Evolutionary conservation across 2,797 vertebrate genomes (phyloP), one percentile per base, ranked within the genome.

Genomic region (Hyperoplus lanceolatus): DNA sequence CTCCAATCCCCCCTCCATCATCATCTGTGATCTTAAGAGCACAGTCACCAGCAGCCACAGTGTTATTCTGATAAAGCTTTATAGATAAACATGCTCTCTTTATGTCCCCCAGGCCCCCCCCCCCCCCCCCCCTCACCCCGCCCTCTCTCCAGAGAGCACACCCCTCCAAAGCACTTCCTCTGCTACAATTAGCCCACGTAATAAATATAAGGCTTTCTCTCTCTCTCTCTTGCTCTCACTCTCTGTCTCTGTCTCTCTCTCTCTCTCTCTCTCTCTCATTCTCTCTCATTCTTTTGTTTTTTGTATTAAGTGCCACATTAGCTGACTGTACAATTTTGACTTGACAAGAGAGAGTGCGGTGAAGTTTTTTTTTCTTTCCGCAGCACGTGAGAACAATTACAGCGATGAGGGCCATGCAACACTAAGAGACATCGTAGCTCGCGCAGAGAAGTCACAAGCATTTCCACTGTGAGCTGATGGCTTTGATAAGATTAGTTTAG

Each of bases 51-150:
- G 29, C 29, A 29, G 81, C 86, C 86, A 75, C 90, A 77, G 89
- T 91, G 89, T 92, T 95, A 81, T 90, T 93, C 90, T 91, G 92
- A 94, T 93, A 92, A 92, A 94, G 86, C 78, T 64, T 89, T 88
- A 95, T 94, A 94, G 94, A 94, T 94, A 95, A 95, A 94, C 93
- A 94, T 88, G 90, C 87, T 89, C 87, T 93, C 87, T 90, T 29
- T 91, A 77, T 84, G 85, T 94, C 92, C 91, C 81, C 1, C 61
- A 84, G 90, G 90, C 86, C 93, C 92, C 80, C 93, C 94, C 70
- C 95, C 93, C 95, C 93, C 89, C 90, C 91, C 91, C 93, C 72
- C 3, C 29, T 29, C 29, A 29, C 29, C 29, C 93, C 94, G 70
- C 95, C 93, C 95, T 93, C 89, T 90, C 91, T 91, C 93, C 73